Percentiles rank a stretch among this genome's conserved stretches.
Evolutionary conservation across 2,797 vertebrate genomes (phyloP).

Genomic region (Carcharodon carcharias): DNA sequence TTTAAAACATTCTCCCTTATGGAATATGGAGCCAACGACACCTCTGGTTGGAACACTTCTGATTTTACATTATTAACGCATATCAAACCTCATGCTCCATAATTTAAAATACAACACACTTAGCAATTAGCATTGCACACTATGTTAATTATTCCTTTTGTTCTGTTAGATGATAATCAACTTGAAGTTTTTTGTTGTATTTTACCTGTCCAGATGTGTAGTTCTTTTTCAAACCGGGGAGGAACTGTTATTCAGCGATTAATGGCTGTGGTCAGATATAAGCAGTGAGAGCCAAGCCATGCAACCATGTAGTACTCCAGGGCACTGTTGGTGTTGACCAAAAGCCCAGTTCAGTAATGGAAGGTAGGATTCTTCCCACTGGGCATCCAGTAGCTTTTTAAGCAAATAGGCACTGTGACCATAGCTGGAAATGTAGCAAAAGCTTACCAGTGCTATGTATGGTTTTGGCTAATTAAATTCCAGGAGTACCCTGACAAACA

Average conservation of each 20-base stretch:
- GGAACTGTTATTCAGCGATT: neutral
- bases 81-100: neutral
- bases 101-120: neutral
- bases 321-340: neutral
- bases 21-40: neutral
- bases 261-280: neutral
- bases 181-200: neutral
- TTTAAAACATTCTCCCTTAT: neutral
- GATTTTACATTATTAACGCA: neutral
- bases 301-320: neutral
- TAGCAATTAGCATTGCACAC: neutral
- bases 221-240: neutral
- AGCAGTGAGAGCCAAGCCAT: neutral
- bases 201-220: neutral
- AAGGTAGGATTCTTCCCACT: neutral
- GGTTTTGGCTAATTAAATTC: neutral
- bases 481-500: neutral
- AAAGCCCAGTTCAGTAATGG: neutral
- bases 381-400: too few relatives aligned
- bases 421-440: neutral
- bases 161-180: neutral
- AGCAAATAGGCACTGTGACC: neutral
- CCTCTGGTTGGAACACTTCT: neutral
- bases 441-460: neutral
- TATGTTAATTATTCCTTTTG: neutral